Conservation (phyloP, 2,797 vertebrate genomes). For the Tadarida brasiliensis region DNA sequence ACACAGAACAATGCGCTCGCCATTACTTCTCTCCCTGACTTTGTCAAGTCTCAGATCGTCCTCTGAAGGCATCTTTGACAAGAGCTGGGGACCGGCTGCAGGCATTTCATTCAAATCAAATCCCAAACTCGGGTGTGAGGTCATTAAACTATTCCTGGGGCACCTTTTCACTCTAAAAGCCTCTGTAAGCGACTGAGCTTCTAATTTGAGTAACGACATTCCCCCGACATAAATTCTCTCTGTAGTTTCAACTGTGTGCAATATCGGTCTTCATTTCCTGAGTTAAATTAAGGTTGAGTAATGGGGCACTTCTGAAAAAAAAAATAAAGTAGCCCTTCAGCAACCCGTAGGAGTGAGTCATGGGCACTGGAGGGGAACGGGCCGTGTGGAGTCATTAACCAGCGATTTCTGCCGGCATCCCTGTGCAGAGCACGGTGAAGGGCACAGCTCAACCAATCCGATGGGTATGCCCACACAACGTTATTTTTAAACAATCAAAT, state of each 20-base stretch:
- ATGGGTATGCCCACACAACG: background rate
- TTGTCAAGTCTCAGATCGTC: background rate
- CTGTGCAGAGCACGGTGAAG: background rate
- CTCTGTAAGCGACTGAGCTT: conserved; percentile 52
- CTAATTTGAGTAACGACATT: conserved; percentile 72
- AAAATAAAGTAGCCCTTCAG: conserved; percentile 73
- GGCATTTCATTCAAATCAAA: conserved; percentile 59
- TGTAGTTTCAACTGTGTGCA: conserved; percentile 68
- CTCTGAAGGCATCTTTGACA: background rate
- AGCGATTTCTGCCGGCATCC: background rate
- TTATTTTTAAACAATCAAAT: conserved; percentile 8
- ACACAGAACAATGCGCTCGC: background rate
- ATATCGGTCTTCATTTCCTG: conserved; percentile 67
- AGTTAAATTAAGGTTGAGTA: conserved; percentile 72
- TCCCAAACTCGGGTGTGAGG: conserved; percentile 44
- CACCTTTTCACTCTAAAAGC: conserved; percentile 59
- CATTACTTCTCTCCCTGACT: background rate
- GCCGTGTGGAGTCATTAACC: conserved; percentile 58
- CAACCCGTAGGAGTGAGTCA: conserved; percentile 56
- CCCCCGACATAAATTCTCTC: conserved; percentile 70
- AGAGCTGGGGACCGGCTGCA: conserved; percentile 7
- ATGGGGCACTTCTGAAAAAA: conserved; percentile 26
- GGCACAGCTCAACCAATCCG: background rate
- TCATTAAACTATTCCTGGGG: conserved; percentile 68
- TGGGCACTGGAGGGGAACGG: background rate